phyloP scores from a whole-genome alignment of 2,888 invertebrate species.

The Ochropleura leucogaster region DNA sequence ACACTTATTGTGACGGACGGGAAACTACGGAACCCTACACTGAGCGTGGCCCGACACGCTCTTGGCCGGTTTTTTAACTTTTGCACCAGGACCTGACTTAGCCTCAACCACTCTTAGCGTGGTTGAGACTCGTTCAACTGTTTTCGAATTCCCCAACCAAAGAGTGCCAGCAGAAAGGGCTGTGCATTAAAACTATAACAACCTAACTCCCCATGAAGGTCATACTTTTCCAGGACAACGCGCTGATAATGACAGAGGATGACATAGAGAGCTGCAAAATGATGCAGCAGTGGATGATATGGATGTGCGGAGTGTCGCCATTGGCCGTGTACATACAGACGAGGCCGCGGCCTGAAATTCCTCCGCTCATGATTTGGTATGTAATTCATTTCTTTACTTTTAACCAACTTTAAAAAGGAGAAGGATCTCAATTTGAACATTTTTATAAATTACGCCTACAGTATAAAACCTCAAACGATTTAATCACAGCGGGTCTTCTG shows the following conservation, averaged over 20 bases:
- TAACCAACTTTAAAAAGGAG: too few species aligned
- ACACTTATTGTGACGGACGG: too few species aligned
- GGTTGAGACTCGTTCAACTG: not conserved
- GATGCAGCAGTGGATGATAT: constrained; percentile 84
- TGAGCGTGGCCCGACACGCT: too few species aligned
- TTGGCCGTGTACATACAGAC: constrained; percentile 80
- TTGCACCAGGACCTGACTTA: too few species aligned
- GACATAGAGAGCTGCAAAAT: constrained; percentile 71
- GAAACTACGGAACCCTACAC: too few species aligned
- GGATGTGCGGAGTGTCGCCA: constrained; percentile 79
- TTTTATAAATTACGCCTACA: too few species aligned
- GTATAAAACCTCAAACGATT: not conserved
- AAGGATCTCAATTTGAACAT: too few species aligned
- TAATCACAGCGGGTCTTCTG: not conserved
- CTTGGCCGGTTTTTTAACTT: too few species aligned
- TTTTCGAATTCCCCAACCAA: not conserved
- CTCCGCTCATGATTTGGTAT: constrained; percentile 87
- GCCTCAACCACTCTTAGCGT: not conserved
- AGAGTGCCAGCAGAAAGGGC: not conserved
- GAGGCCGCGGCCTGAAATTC: constrained; percentile 75
- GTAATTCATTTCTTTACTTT: not conserved
- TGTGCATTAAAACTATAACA: not conserved
- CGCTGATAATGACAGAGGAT: constrained; percentile 61
- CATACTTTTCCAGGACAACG: constrained; percentile 62
- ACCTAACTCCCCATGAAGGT: constrained; percentile 9